phyloP scores from a whole-genome alignment of 2,888 invertebrate genomes.

The Pseudococcus viburni region DNA sequence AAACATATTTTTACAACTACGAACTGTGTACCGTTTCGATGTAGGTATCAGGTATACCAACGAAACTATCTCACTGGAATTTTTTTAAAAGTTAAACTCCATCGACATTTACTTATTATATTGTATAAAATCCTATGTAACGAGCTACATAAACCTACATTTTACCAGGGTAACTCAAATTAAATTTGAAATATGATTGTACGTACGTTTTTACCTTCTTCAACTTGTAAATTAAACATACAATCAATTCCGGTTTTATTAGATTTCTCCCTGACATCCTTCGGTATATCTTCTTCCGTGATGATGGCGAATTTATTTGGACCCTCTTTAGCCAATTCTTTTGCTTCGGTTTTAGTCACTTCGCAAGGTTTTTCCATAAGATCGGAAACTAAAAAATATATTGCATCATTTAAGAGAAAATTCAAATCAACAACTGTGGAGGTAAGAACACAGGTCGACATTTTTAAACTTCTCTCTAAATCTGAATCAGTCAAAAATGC shows the following conservation, averaged over 20 bases:
- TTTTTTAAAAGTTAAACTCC: too few relatives aligned
- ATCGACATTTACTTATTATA: too few relatives aligned
- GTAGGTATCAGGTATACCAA: too few relatives aligned
- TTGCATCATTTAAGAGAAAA: neutral
- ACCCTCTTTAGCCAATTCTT: conserved; percentile 17
- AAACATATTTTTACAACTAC: too few relatives aligned
- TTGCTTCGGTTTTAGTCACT: conserved; percentile 53
- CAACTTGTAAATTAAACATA: conserved; percentile 58
- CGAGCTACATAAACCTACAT: too few relatives aligned
- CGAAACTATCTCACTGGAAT: too few relatives aligned
- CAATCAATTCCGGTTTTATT: conserved; percentile 64
- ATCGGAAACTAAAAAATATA: neutral
- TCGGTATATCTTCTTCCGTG: conserved; percentile 32
- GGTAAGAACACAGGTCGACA: too few relatives aligned
- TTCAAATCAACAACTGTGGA: too few relatives aligned
- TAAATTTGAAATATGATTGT: neutral
- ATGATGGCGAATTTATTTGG: neutral
- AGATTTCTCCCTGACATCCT: conserved; percentile 7
- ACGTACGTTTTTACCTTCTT: conserved; percentile 54
- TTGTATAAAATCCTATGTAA: too few relatives aligned
- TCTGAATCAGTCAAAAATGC: too few relatives aligned
- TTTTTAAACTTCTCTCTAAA: too few relatives aligned
- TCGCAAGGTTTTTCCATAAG: conserved; percentile 23
- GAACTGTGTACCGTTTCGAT: too few relatives aligned
- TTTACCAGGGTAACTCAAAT: neutral